phyloP scores from a whole-genome alignment of 1,140 invertebrate genomes.

The Bradysia coprophila region DNA sequence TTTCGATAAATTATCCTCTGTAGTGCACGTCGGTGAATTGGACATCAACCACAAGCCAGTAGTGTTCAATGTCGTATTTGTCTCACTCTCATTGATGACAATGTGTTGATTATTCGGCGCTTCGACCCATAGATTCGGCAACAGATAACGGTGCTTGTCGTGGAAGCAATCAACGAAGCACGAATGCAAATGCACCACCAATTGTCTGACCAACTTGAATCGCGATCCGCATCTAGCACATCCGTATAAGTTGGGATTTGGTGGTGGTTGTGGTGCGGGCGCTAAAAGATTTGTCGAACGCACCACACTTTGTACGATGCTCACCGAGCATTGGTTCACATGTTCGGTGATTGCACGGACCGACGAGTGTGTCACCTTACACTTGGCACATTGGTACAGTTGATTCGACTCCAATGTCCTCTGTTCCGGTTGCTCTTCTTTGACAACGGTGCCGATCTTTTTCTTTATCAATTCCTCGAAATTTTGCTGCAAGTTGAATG shows the following conservation, averaged over 20 bases:
- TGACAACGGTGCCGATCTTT: background rate
- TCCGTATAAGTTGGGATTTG: background rate
- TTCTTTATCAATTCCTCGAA: background rate
- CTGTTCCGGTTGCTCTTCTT: background rate
- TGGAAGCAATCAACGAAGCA: background rate
- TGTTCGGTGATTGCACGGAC: background rate
- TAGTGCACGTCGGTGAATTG: background rate
- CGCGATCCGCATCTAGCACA: background rate
- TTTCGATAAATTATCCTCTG: background rate
- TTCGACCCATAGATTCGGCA: background rate
- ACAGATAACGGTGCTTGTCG: background rate
- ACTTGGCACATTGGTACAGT: conserved; percentile 1
- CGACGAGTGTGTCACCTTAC: background rate
- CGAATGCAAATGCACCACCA: background rate
- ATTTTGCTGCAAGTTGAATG: background rate
- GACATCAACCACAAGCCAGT: background rate
- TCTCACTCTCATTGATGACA: background rate
- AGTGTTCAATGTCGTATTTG: background rate
- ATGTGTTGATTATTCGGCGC: conserved; percentile 2
- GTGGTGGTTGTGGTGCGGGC: background rate
- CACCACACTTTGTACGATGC: background rate
- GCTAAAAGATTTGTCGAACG: background rate
- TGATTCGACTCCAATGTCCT: too few relatives aligned
- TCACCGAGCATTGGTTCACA: background rate
- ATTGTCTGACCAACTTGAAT: background rate